These are phyloP conservation scores for Napeogenes inachia DNA, from an alignment of 2,888 invertebrate species.

Conservation along the genomic window DNA sequence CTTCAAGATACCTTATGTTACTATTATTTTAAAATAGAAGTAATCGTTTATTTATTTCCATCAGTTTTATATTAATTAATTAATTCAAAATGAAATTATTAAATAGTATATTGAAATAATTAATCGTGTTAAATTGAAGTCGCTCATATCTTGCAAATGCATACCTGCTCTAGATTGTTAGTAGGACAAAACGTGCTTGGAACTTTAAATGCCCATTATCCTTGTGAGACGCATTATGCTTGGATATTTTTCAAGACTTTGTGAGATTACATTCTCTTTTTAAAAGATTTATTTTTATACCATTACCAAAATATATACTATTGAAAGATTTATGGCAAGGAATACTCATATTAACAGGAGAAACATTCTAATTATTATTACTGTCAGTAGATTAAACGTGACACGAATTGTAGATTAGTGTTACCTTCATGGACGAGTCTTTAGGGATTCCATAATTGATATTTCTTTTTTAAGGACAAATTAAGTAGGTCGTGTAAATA, in stretches of 20 bases:
- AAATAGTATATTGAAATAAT: background rate
- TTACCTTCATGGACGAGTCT: slow-evolving; percentile 9
- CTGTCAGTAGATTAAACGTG: slow-evolving; percentile 18
- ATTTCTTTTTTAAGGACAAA: slow-evolving; percentile 13
- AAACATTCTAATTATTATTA: slow-evolving; percentile 9
- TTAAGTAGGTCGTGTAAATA: slow-evolving; percentile 9
- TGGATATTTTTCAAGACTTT: slow-evolving; percentile 14
- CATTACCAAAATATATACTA: background rate
- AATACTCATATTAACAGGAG: slow-evolving; percentile 24
- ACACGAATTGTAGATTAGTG: slow-evolving; percentile 11
- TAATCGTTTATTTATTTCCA: background rate
- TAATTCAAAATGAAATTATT: background rate
- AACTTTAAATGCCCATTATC: slow-evolving; percentile 35
- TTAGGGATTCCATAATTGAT: slow-evolving; percentile 18
- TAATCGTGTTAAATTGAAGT: background rate
- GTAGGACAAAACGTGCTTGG: slow-evolving; percentile 54
- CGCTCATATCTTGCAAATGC: slow-evolving; percentile 20
- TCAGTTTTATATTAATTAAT: too few relatives aligned
- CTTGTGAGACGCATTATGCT: background rate
- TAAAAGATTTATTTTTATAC: background rate
- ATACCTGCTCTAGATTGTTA: slow-evolving; percentile 36
- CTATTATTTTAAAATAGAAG: too few relatives aligned
- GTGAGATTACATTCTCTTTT: background rate
- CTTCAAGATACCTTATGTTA: too few relatives aligned
- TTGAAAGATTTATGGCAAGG: slow-evolving; percentile 9